These are phyloP conservation scores for Pelvicachromis taeniatus DNA, from an alignment of 2,113 vertebrate species.

Conservation along the genomic window DNA sequence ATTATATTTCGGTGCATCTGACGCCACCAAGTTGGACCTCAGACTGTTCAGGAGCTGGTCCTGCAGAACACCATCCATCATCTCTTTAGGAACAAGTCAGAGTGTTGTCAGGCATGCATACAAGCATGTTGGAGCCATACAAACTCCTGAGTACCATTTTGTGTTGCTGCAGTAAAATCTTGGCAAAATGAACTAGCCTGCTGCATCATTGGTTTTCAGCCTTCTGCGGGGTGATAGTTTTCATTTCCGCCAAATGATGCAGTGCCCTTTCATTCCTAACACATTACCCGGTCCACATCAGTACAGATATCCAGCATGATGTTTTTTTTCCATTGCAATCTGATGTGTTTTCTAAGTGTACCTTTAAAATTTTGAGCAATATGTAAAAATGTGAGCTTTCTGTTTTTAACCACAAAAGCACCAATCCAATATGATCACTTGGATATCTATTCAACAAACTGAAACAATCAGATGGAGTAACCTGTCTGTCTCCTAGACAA, in stretches of 20 bases:
- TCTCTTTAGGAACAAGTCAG: neutral
- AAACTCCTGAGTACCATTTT: neutral
- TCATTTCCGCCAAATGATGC: neutral
- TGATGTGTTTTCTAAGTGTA: neutral
- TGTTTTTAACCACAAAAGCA: neutral
- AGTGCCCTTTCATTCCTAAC: neutral
- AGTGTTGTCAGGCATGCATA: too few relatives aligned
- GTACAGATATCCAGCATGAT: neutral
- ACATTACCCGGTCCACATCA: neutral
- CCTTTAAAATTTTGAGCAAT: neutral
- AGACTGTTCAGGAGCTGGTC: neutral
- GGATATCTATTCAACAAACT: neutral
- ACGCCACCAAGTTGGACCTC: neutral
- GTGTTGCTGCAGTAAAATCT: neutral
- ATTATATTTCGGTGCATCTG: neutral
- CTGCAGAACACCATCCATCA: neutral
- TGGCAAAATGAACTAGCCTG: neutral
- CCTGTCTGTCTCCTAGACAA: neutral
- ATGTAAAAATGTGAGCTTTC: neutral
- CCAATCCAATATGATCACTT: neutral
- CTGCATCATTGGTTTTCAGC: neutral
- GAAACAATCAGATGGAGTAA: neutral
- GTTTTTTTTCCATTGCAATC: neutral
- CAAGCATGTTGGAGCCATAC: neutral
- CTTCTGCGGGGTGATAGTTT: neutral